phyloP scores from a whole-genome alignment of 2,797 vertebrate genomes.

The Smutsia temminckii region DNA sequence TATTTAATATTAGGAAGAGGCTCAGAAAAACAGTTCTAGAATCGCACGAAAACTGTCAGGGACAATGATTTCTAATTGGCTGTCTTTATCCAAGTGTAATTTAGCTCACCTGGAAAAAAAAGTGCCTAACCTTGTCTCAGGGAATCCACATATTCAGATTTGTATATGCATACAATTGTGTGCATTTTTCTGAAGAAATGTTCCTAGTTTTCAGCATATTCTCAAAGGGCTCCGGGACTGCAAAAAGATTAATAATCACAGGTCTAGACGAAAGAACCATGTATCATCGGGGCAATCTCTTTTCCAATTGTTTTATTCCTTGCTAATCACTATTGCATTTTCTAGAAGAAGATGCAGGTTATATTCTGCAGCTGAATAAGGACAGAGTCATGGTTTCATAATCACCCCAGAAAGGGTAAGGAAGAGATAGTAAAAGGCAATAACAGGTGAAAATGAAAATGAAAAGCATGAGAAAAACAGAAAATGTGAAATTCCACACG shows the following conservation, averaged over 20 bases:
- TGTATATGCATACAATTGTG: background rate
- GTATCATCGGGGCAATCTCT: background rate
- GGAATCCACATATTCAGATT: background rate
- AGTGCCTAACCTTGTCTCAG: background rate
- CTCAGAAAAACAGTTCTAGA: background rate
- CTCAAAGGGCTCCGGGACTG: background rate
- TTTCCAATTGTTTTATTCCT: background rate
- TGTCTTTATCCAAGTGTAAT: background rate
- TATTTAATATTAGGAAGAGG: accelerated
- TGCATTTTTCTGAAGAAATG: background rate
- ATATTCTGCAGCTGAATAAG: background rate
- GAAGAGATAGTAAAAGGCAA: background rate
- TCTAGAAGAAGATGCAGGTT: background rate
- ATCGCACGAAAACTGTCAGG: background rate
- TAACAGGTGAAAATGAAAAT: background rate
- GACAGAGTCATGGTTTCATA: background rate
- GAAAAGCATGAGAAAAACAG: background rate
- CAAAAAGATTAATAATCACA: background rate
- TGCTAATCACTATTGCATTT: background rate
- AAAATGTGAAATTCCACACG: background rate
- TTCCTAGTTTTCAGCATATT: background rate
- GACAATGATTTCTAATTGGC: background rate
- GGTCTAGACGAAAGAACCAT: background rate
- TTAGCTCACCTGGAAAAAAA: background rate
- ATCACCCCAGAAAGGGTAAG: background rate